phyloP scores from a whole-genome alignment of 2,113 vertebrate genomes.

The cattle (Bos taurus) region DNA sequence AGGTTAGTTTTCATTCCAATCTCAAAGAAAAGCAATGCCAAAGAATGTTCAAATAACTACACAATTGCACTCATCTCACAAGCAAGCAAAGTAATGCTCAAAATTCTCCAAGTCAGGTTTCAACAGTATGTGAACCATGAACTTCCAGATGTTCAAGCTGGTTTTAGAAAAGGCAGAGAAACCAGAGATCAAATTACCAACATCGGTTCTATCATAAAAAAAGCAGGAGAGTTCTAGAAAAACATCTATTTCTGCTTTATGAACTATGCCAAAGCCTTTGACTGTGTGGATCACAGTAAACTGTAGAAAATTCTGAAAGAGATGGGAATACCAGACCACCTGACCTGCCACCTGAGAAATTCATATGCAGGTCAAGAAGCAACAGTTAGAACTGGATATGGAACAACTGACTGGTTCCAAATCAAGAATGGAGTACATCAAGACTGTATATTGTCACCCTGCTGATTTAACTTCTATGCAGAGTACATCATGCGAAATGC shows the following conservation, averaged over 20 bases:
- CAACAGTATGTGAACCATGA: neutral
- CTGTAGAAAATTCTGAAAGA: neutral
- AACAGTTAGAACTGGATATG: neutral
- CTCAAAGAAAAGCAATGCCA: neutral
- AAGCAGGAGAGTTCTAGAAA: neutral
- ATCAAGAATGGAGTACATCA: neutral
- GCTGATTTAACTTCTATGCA: neutral
- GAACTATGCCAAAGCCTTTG: neutral
- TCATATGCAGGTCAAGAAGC: neutral
- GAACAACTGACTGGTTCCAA: neutral
- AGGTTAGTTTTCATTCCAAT: neutral
- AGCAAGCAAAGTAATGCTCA: neutral
- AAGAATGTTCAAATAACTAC: neutral
- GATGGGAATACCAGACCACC: neutral
- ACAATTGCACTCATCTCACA: neutral
- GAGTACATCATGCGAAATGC: neutral
- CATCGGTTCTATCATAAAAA: rapidly evolving
- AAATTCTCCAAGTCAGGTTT: neutral
- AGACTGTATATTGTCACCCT: neutral
- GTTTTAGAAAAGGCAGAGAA: neutral
- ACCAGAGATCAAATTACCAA: neutral
- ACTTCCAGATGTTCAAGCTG: neutral
- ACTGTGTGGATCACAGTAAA: neutral
- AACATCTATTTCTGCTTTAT: neutral
- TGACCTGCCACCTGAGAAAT: neutral